These are phyloP conservation scores for Heliocidaris tuberculata DNA, from an alignment of 35 echinoderm and acorn worm species.

Conservation along the genomic window DNA sequence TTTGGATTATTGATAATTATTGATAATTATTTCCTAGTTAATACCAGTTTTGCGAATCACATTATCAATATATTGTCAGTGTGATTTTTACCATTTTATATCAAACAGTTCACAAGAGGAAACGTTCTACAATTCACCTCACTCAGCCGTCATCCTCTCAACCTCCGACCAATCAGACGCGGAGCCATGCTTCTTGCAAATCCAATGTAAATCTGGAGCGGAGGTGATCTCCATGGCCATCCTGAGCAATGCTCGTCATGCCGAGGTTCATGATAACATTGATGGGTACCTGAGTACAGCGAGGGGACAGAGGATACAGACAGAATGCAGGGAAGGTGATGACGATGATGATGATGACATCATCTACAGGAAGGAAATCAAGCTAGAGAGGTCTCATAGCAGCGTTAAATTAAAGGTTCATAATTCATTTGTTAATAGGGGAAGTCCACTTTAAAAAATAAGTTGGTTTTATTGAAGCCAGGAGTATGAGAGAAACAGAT, in stretches of 20 bases:
- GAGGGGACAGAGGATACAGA: background rate
- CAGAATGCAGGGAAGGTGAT: background rate
- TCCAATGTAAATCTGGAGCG: conserved; percentile 11
- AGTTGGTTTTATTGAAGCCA: background rate
- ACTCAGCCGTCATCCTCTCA: background rate
- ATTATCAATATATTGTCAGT: too few relatives aligned
- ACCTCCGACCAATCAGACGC: background rate
- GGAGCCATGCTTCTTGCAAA: background rate
- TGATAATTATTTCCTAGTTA: too few relatives aligned
- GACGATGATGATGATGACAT: background rate
- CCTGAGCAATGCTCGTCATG: conserved; percentile 25
- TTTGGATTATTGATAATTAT: too few relatives aligned
- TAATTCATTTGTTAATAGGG: background rate
- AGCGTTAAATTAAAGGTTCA: conserved; percentile 34
- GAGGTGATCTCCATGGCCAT: background rate
- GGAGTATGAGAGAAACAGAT: background rate
- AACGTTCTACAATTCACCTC: background rate
- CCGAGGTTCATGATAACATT: background rate
- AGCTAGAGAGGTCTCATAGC: background rate
- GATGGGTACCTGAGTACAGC: conserved; percentile 31
- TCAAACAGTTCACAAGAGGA: background rate
- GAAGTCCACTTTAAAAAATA: background rate
- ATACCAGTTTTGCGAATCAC: too few relatives aligned
- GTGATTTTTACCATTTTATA: too few relatives aligned
- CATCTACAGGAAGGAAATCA: conserved; percentile 38